Percentiles rank a stretch among this genome's conserved stretches.
phyloP scores from a whole-genome alignment of 2,888 invertebrate genomes.

The Lamproptera curius region DNA sequence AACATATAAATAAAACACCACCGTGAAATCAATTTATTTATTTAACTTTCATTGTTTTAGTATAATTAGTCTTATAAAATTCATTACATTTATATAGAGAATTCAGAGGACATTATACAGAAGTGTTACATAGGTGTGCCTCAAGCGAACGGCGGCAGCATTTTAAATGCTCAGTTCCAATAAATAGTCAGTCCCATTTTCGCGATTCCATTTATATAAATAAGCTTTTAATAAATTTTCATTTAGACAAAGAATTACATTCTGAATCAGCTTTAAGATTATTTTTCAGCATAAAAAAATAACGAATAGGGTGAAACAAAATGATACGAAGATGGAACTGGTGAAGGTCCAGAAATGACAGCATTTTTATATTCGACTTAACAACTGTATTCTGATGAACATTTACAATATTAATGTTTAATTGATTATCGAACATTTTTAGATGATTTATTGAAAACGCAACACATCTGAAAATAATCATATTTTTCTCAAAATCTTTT shows the following conservation, averaged over 20 bases:
- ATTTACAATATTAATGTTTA: no score
- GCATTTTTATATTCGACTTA: no score
- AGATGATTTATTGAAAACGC: no score
- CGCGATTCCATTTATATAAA: neutral
- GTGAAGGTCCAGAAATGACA: slow-evolving; percentile 13
- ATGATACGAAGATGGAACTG: slow-evolving; percentile 3
- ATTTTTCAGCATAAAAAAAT: neutral
- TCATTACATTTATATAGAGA: slow-evolving; percentile 59
- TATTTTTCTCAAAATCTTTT: no score
- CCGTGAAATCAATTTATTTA: slow-evolving; percentile 6
- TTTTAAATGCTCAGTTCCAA: slow-evolving; percentile 49
- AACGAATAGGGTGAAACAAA: neutral
- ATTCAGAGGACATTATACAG: slow-evolving; percentile 46
- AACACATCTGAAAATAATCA: no score
- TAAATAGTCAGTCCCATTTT: slow-evolving; percentile 23
- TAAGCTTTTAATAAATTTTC: no score
- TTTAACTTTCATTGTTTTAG: slow-evolving; percentile 20
- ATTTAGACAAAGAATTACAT: no score
- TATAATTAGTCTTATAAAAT: slow-evolving; percentile 67
- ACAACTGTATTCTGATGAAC: no score
- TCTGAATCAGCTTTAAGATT: no score
- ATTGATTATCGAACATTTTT: no score
- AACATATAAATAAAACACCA: slow-evolving; percentile 1
- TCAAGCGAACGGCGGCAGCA: slow-evolving; percentile 45
- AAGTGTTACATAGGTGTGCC: slow-evolving; percentile 40